Evolutionary conservation across 2,888 invertebrate genomes (phyloP), one percentile per base, ranked within the genome.

Genomic region (Asteroscopus sphinx): DNA sequence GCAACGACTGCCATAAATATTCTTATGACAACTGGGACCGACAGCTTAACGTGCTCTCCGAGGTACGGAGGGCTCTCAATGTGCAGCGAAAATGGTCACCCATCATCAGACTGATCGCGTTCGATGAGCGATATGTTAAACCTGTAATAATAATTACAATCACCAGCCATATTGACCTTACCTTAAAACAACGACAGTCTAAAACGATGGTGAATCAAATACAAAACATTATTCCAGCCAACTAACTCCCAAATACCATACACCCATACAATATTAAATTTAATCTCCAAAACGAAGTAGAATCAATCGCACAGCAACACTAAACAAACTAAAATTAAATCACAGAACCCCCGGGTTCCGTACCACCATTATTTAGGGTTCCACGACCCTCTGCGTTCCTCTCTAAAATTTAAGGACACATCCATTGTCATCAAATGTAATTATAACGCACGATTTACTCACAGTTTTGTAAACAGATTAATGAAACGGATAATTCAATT

Each of bases 401-500:
- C 40, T 37, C 30, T 60, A 41, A 42, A 67, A 65, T 64, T 59
- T 59, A 42, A 47, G 59, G 56, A 62, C 68, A 62, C 70, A 65
- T 60, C 68, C 74, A 73, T 80, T 80, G 82, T 83, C 77, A 73
- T 64, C 77, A 83, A 88, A 88, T 85, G 79, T 77, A 83, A 87
- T 87, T 82, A 85, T 87, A 81, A 82, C 89, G 76, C 82, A 76
- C 88, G 82, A 89, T 90, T 90, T 84, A 85, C 76, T 86, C 75
- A 59, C 60, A 81, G 85, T 85, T 87, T 86, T 80, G 82, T 77
- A 86, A 87, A 89, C 87, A 86, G 72, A 75, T 73, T 80, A 81
- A 84, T 83, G 79, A 80, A 80, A 80, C 56, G 72, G 75, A 75
- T 80, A 77, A 77, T 68, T 66, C 46, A 71, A 67, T 67, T 65